Conservation (phyloP, 2,888 invertebrate genomes). For the Perithous albicinctus region DNA sequence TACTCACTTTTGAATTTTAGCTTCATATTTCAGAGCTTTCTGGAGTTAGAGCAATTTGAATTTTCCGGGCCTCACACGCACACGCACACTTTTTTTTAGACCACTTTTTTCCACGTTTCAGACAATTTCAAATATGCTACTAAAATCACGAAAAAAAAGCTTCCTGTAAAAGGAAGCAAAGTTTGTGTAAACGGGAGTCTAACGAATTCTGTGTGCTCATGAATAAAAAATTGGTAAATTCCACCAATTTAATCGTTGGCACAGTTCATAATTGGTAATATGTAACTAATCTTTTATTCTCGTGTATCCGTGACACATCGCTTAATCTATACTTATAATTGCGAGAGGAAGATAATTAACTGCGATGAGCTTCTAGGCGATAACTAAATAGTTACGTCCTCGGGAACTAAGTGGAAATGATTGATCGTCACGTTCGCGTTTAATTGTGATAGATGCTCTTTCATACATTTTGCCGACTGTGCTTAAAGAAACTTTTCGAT, state of each 20-base stretch:
- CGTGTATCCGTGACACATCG: not conserved
- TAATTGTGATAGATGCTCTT: slow-evolving; percentile 18
- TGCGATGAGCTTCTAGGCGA: not conserved
- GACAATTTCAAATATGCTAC: too few relatives aligned
- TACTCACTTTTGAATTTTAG: too few relatives aligned
- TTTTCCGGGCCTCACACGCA: too few relatives aligned
- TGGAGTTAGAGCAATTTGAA: too few relatives aligned
- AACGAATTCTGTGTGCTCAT: too few relatives aligned
- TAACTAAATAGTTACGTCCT: not conserved
- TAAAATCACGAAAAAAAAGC: too few relatives aligned
- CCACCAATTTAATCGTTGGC: not conserved
- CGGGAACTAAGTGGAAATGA: slow-evolving; percentile 4
- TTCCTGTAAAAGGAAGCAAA: too few relatives aligned
- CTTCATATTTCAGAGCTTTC: too few relatives aligned
- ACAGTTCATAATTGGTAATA: not conserved
- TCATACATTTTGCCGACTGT: not conserved
- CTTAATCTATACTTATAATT: not conserved
- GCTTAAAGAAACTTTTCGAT: not conserved
- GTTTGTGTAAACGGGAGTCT: too few relatives aligned
- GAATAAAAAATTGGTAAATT: too few relatives aligned
- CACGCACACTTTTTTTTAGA: too few relatives aligned
- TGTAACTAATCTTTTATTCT: not conserved
- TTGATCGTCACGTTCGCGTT: slow-evolving; percentile 1
- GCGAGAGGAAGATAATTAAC: not conserved
- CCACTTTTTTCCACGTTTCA: too few relatives aligned